These are phyloP conservation scores for Zosterops pallidus DNA, from an alignment of 2,113 vertebrate species.

Conservation along the genomic window DNA sequence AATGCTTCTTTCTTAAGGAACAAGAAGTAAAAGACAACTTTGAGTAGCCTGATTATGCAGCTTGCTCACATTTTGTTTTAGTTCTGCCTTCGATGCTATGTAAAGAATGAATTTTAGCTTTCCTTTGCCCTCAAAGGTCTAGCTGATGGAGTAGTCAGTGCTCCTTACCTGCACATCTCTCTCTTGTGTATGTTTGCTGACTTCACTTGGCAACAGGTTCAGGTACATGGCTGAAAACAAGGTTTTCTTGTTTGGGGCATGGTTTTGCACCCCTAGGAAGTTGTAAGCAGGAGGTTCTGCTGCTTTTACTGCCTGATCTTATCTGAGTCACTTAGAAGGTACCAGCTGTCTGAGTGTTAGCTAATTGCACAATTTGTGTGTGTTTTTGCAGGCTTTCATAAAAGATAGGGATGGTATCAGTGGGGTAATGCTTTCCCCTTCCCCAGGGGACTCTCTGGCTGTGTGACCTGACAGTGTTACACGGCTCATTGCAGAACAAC, in stretches of 20 bases:
- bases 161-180: neutral
- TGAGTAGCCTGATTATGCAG: slow-evolving; percentile 8
- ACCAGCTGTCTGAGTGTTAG: neutral
- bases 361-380: neutral
- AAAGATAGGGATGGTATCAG: neutral
- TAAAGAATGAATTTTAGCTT: slow-evolving; percentile 15
- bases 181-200: neutral
- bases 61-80: slow-evolving; percentile 12
- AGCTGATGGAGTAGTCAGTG: neutral
- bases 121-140: neutral
- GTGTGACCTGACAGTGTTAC: neutral
- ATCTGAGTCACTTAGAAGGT: neutral
- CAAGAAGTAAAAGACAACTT: slow-evolving; percentile 38
- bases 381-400: neutral
- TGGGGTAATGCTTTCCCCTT: neutral
- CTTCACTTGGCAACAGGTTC: neutral
- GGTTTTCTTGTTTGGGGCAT: neutral
- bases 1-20: slow-evolving; percentile 24
- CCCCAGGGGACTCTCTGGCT: neutral
- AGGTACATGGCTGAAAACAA: neutral
- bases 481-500: neutral
- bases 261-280: neutral
- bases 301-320: neutral
- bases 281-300: neutral
- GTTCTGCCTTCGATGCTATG: neutral